Evolutionary conservation across 2,888 invertebrate genomes (phyloP).

Genomic region (Synanthedon myopaeformis): DNA sequence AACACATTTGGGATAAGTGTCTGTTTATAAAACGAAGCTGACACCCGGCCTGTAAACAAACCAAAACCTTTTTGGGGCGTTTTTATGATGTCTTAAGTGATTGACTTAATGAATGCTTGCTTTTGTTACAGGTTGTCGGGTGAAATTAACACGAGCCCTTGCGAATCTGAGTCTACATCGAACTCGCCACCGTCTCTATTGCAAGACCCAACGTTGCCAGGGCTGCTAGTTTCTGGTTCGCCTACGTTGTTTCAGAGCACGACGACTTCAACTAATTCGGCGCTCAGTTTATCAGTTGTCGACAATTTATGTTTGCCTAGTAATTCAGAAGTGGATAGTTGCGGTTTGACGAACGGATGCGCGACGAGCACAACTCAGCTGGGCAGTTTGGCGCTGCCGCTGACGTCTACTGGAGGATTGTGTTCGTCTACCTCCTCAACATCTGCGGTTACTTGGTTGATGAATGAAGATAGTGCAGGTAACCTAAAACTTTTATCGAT

Average conservation of each 20-base stretch:
- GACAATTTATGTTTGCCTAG: constrained; percentile 39
- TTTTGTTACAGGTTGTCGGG: constrained; percentile 48
- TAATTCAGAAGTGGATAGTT: constrained; percentile 41
- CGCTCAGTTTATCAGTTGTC: constrained; percentile 31
- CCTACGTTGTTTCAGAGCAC: constrained; percentile 56
- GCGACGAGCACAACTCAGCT: constrained; percentile 28
- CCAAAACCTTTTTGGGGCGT: constrained; percentile 9
- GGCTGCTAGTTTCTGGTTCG: constrained; percentile 54
- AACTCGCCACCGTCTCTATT: constrained; percentile 67
- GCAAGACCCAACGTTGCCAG: constrained; percentile 54
- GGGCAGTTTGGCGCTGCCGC: constrained; percentile 47
- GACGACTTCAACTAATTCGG: constrained; percentile 34
- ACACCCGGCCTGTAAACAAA: constrained; percentile 23
- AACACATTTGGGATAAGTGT: constrained; percentile 33
- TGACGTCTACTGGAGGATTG: constrained; percentile 48
- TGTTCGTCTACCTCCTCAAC: constrained; percentile 53
- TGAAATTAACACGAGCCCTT: constrained; percentile 67
- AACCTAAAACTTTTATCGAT: constrained; percentile 6
- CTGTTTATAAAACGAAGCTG: constrained; percentile 26
- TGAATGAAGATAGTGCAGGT: constrained; percentile 69
- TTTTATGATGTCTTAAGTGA: constrained; percentile 4
- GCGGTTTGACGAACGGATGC: constrained; percentile 58
- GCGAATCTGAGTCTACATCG: constrained; percentile 73
- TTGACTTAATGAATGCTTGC: not conserved
- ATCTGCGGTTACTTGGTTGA: constrained; percentile 66